phyloP scores from a whole-genome alignment of 2,797 vertebrate species.

The Tokudaia muenninki region DNA sequence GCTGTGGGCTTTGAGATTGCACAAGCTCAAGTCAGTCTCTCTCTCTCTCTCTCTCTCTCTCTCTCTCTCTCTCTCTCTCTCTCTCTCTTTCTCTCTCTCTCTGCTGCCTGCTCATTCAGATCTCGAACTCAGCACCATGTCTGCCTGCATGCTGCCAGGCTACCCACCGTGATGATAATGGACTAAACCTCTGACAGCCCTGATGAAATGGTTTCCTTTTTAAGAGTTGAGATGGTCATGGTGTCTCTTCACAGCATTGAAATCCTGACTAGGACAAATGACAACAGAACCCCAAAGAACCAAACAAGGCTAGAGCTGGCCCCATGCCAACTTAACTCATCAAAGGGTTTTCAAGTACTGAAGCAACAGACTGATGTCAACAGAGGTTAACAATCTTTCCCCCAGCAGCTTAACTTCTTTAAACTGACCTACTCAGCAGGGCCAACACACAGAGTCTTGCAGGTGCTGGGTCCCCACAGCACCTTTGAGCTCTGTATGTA shows the following conservation, averaged over 20 bases:
- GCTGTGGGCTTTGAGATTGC: neutral
- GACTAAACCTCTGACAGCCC: neutral
- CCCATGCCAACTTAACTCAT: fast-evolving
- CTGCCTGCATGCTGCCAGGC: neutral
- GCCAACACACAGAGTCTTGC: neutral
- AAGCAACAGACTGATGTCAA: neutral
- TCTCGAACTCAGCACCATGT: neutral
- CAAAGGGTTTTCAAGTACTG: neutral
- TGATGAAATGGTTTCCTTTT: neutral
- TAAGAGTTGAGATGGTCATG: neutral
- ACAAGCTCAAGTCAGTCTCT: neutral
- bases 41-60: neutral
- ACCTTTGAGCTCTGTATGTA: neutral
- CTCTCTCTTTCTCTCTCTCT: neutral
- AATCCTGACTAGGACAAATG: neutral
- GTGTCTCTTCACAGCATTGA: neutral
- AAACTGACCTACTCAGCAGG: neutral
- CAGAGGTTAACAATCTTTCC: neutral
- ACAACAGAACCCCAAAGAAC: neutral
- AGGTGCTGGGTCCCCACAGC: neutral
- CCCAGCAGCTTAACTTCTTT: neutral
- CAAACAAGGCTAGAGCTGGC: neutral
- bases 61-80: no score
- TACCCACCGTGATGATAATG: neutral
- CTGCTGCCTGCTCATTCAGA: neutral